These are phyloP conservation scores for Mus spretus DNA, from an alignment of 2,797 vertebrate species.

Conservation along the genomic window DNA sequence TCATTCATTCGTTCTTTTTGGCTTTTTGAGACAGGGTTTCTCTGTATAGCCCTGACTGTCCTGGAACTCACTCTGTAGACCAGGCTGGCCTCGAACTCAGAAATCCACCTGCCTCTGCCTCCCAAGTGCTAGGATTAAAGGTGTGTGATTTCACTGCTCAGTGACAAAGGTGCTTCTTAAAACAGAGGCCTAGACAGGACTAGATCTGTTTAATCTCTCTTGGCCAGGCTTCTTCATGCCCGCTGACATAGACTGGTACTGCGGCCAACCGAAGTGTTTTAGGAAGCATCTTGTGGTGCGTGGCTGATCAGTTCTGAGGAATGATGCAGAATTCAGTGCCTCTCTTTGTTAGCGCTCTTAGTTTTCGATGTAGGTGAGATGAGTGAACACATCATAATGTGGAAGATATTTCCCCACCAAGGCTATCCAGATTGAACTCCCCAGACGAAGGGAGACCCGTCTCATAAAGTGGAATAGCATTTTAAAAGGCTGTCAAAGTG, in stretches of 20 bases:
- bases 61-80: too few relatives aligned
- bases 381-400: constrained; percentile 7
- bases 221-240: neutral
- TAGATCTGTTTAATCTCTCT: neutral
- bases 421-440: neutral
- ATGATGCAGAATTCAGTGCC: neutral
- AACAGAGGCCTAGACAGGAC: constrained; percentile 15
- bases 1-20: too few relatives aligned
- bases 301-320: constrained; percentile 57
- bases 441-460: neutral
- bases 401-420: neutral
- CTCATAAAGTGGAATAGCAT: neutral
- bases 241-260: neutral
- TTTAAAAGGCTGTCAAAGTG: constrained; percentile 35
- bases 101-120: too few relatives aligned
- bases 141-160: too few relatives aligned
- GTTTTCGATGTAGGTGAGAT: neutral
- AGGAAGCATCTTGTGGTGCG: constrained; percentile 3
- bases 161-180: too few relatives aligned
- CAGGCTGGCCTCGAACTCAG: too few relatives aligned
- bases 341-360: neutral
- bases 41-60: too few relatives aligned
- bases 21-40: too few relatives aligned
- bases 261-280: constrained; percentile 43
- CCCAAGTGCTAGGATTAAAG: too few relatives aligned